Percentiles rank a stretch among this genome's conserved stretches.
Evolutionary conservation across 2,888 invertebrate species (phyloP).

Genomic region (Napeogenes sylphis): DNA sequence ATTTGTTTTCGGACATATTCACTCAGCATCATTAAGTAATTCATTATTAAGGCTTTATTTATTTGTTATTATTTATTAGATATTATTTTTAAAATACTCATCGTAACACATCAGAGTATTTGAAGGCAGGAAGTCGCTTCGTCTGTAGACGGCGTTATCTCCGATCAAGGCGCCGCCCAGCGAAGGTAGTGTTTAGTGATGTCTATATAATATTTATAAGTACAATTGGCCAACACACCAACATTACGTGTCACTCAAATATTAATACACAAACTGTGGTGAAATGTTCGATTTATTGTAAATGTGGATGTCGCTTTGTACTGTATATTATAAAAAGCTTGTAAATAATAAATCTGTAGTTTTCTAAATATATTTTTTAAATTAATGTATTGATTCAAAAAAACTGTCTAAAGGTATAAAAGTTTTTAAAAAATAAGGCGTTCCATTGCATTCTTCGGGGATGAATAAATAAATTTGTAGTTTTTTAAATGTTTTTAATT

Average conservation of each 20-base stretch:
- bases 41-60: too few species aligned
- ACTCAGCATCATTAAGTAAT: too few species aligned
- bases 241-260: slow-evolving; percentile 14
- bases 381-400: too few species aligned
- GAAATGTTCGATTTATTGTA: slow-evolving; percentile 16
- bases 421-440: not conserved
- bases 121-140: not conserved
- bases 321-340: not conserved
- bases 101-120: too few species aligned
- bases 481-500: too few species aligned
- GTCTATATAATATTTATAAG: slow-evolving; percentile 24
- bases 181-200: slow-evolving; percentile 14
- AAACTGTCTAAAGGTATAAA: not conserved
- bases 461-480: too few species aligned
- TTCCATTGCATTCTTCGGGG: too few species aligned
- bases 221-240: slow-evolving; percentile 23
- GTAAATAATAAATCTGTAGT: not conserved
- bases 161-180: slow-evolving; percentile 5
- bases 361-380: not conserved
- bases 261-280: slow-evolving; percentile 14
- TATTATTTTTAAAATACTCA: too few species aligned
- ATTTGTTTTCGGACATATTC: too few species aligned
- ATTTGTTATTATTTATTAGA: too few species aligned
- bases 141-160: not conserved
- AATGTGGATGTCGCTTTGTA: not conserved